Conservation (phyloP, 1,140 invertebrate genomes). For the Cataglyphis hispanica region DNA sequence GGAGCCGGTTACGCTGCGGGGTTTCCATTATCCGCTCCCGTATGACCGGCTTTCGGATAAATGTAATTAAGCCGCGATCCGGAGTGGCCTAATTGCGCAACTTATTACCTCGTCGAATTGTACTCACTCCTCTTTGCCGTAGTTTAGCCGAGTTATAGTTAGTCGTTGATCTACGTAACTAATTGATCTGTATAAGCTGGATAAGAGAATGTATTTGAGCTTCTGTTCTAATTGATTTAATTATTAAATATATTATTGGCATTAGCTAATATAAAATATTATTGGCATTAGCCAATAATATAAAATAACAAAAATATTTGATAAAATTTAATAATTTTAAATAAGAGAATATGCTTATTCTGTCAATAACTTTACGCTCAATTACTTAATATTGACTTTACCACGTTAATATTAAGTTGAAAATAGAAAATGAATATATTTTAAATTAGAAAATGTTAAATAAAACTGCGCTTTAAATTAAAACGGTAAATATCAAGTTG, state of each 20-base stretch:
- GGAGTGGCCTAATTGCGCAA: constrained; percentile 72
- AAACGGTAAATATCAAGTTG: background rate
- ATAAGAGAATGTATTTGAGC: background rate
- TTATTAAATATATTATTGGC: background rate
- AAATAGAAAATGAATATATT: background rate
- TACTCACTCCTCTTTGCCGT: background rate
- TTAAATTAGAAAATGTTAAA: background rate
- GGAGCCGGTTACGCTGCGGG: constrained; percentile 34
- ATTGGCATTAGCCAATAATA: background rate
- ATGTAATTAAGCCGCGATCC: constrained; percentile 74
- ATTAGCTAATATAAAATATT: background rate
- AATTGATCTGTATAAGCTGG: background rate
- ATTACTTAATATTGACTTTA: no score
- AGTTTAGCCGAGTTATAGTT: background rate
- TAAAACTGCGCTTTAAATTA: no score
- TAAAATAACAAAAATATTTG: background rate
- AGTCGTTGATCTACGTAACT: background rate
- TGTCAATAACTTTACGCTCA: background rate
- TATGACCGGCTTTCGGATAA: constrained; percentile 75
- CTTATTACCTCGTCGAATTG: constrained; percentile 70
- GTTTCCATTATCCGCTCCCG: constrained; percentile 70
- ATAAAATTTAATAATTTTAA: background rate
- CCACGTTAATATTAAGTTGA: background rate
- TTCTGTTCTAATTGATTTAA: constrained; percentile 12
- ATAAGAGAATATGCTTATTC: background rate